Base-by-base conservation (phyloP, 2,113 vertebrate genomes). In the Cromileptes altivelis region DNA sequence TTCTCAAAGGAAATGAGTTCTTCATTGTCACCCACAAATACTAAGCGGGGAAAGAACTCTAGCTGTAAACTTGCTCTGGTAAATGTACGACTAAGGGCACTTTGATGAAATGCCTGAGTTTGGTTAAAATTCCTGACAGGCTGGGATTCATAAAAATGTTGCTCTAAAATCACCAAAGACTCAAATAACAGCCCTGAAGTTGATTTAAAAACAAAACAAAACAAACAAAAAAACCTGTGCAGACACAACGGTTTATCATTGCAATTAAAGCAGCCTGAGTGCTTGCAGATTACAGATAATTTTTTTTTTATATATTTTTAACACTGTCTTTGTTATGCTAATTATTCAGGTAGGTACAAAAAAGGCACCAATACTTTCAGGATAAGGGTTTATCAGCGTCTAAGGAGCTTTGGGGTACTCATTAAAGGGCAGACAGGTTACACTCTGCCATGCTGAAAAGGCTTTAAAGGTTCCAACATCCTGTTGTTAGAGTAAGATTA, bases 271-370 rank as follows among this genome's bases (percentile, higher is more conserved):
- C 21, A n/a, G 27, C n/a, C 2, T 70, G 13, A 23, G 68, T 27
- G 61, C 56, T 74, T 63, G 25, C 50, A 80, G 78, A 40, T 79
- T 72, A 53, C n/a, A 57, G 58, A 30, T 82, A 45, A 68, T 58
- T 79, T 60, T 83, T 15, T 85, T 70, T 67, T n/a, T n/a, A n/a
- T n/a, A 77, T 81, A 74, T 76, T 81, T 70, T 33, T 19, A 45
- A 75, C 14, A 74, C 37, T 53, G 15, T 47, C 61, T 78, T 90
- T 81, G 80, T 80, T 82, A 80, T 65, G 45, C 30, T 62, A 65
- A 85, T 80, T 81, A 65, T 75, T 42, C 72, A n/a, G n/a, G n/a
- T 42, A 57, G 68, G 57, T 62, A 25, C 14, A n/a, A 19, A 68
- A 71, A 33, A 65, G 12, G n/a, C 25, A 40, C 4, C 18, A 72